Conservation (phyloP, 2,888 invertebrate genomes). For the Pemphredon lugubris region DNA sequence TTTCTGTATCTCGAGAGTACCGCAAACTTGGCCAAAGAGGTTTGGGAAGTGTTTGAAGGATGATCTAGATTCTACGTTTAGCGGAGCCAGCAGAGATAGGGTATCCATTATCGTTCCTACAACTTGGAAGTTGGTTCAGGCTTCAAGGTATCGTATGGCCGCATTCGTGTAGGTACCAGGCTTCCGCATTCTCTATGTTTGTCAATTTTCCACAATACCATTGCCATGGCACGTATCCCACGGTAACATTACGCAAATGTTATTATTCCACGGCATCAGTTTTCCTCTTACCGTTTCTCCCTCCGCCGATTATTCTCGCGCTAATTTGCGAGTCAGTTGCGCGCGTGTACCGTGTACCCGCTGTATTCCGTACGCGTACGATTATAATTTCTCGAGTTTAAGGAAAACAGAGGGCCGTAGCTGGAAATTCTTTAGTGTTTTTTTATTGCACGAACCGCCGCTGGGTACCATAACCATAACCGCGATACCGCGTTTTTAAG, state of each 20-base stretch:
- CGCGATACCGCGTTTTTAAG: too few species aligned
- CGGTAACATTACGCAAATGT: constrained; percentile 42
- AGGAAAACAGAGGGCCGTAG: too few species aligned
- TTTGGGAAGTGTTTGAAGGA: constrained; percentile 25
- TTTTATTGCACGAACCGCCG: too few species aligned
- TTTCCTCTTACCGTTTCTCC: constrained; percentile 9
- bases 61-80: constrained; percentile 31
- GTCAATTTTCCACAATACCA: constrained; percentile 27
- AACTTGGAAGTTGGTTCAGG: constrained; percentile 33
- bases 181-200: constrained; percentile 7
- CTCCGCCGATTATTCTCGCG: background rate
- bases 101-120: constrained; percentile 42
- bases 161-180: constrained; percentile 3
- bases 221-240: background rate
- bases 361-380: too few species aligned
- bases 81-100: background rate
- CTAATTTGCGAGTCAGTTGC: constrained; percentile 22
- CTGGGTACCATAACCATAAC: too few species aligned
- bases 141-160: constrained; percentile 34
- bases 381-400: too few species aligned
- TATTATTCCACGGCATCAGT: constrained; percentile 29
- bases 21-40: constrained; percentile 9
- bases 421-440: too few species aligned
- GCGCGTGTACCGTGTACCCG: too few species aligned
- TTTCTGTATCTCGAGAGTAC: too few species aligned